Evolutionary conservation across 2,888 invertebrate species (phyloP).

Genomic region (Hirudinaria manillensis): DNA sequence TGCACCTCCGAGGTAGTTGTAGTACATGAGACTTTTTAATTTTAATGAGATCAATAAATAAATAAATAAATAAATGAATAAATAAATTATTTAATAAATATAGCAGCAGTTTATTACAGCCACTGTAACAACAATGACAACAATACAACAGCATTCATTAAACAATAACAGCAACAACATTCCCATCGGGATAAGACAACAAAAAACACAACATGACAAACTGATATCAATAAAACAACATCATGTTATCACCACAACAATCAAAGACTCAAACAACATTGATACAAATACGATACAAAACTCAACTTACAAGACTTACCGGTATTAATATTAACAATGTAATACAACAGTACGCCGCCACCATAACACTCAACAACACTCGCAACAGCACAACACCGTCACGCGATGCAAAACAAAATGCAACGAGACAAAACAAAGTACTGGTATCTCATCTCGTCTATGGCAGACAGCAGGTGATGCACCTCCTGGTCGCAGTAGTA

Average conservation of each 20-base stretch:
- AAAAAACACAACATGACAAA: too few species aligned
- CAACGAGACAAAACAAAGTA: constrained; percentile 33
- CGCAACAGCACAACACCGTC: neutral
- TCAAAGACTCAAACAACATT: too few species aligned
- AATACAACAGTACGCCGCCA: too few species aligned
- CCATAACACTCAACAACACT: neutral
- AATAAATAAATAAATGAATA: constrained; percentile 3
- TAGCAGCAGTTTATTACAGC: neutral
- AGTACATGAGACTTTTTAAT: constrained; percentile 52
- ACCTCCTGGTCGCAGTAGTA: constrained; percentile 54
- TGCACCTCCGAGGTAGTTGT: constrained; percentile 56
- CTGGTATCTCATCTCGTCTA: constrained; percentile 56
- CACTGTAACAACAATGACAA: too few species aligned
- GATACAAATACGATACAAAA: too few species aligned
- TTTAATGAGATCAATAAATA: neutral
- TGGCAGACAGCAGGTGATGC: constrained; percentile 54
- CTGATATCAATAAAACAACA: too few species aligned
- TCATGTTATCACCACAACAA: too few species aligned
- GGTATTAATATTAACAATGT: too few species aligned
- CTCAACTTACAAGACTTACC: too few species aligned
- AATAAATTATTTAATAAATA: neutral
- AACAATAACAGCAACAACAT: neutral
- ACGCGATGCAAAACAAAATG: too few species aligned
- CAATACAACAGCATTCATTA: too few species aligned
- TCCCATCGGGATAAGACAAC: too few species aligned